Evolutionary conservation across 23 tunicate species (phyloP).

Genomic region (Halocynthia roretzi): DNA sequence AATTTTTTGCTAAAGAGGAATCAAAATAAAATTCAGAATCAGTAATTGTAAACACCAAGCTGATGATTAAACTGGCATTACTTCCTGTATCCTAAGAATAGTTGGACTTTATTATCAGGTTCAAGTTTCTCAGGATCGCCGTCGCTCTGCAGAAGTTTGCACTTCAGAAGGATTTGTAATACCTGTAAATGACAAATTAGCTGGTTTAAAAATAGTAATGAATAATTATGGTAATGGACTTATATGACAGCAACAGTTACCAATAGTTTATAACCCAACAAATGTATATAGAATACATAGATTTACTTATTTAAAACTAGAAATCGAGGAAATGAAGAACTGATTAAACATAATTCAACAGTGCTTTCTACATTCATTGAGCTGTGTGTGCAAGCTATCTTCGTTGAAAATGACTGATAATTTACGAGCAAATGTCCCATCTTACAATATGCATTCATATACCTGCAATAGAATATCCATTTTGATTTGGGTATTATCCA

Average conservation of each 20-base stretch:
- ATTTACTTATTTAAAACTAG: no score
- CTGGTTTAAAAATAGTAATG: no score
- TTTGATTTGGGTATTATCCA: slow-evolving; percentile 68
- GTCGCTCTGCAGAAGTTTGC: slow-evolving; percentile 80
- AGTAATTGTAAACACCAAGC: background rate
- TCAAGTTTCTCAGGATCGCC: slow-evolving; percentile 44
- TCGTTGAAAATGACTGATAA: no score
- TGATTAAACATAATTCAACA: no score
- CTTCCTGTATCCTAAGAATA: slow-evolving; percentile 69
- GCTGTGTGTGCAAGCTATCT: no score
- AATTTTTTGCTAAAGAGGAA: slow-evolving; percentile 73
- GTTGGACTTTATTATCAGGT: slow-evolving; percentile 45
- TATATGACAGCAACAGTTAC: background rate
- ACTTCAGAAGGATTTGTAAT: slow-evolving; percentile 50
- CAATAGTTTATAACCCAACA: background rate
- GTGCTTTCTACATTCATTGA: no score
- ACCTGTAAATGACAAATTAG: slow-evolving; percentile 32
- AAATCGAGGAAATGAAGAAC: no score
- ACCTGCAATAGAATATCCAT: slow-evolving; percentile 86
- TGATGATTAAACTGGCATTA: slow-evolving; percentile 4
- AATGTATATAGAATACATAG: background rate
- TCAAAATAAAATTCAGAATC: background rate
- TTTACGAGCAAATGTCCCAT: no score
- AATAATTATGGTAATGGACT: no score
- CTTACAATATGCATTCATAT: background rate